Evolutionary conservation across 2,113 vertebrate genomes (phyloP), one percentile per base, ranked within the genome.

Genomic region (Rhea pennata): DNA sequence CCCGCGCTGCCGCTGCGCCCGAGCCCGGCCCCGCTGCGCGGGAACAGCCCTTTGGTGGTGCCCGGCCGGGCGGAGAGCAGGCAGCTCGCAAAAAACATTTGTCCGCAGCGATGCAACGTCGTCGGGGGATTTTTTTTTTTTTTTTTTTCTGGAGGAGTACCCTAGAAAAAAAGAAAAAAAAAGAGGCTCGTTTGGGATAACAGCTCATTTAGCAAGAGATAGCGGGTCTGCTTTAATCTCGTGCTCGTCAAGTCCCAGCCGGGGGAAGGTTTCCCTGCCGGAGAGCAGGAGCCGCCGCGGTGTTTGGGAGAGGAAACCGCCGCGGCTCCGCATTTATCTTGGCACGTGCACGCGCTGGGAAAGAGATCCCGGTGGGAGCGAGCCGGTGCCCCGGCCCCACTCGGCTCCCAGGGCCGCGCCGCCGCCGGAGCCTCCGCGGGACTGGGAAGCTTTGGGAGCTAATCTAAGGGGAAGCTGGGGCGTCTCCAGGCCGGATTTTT

Each of bases 141-240:
- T 88, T 51, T 44, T 42, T 58, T 94, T 88, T 93, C 73, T 23
- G 27, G 48, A 94, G 71, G 76, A 58, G 12, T 48, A 36, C 29
- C 51, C 44, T 39, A 17, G 46, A 36, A 33, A 17, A 58, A 58
- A 58, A 56, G 31, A 31, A 58, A 31, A 31, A 40, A 74, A 46
- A 31, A 79, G 65, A 26, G 79, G 15, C 65, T 92, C 79, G 88
- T 93, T 96, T 93, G 73, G 88, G 94, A 91, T 61, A 93, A 91
- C 93, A 97, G 87, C 92, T 95, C 95, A 77, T 95, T 94, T 95
- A 97, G 31, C 59, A 92, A 85, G 90, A 91, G 92, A 94, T 95
- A 96, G 64, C 62, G 48, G 1, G n/a, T 44, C 78, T 89, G 67
- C 64, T 96, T 96, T 96, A 95, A 97, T 97, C 92, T 66, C 75